Evolutionary conservation across 2,797 vertebrate genomes (phyloP), one percentile per base, ranked within the genome.

Genomic region (Galaxias olidus): DNA sequence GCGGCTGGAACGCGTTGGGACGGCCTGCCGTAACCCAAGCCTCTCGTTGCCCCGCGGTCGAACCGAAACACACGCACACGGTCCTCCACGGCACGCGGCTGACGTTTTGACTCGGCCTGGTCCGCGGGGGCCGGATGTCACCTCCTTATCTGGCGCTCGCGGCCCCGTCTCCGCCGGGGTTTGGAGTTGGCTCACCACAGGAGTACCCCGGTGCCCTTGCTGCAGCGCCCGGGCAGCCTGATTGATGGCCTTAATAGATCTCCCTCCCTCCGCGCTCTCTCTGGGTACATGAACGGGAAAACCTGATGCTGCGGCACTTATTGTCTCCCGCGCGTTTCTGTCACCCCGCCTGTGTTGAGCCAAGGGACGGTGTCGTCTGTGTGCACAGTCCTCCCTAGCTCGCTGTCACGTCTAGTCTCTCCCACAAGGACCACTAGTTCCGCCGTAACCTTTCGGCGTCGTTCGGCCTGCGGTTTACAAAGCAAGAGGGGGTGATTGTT

Each of bases 221-320:
- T 68, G 70, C 72, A 65, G 75, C 56, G 1, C 65, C 20, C 59
- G 59, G 54, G 61, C 61, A 61, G 4, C 54, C 55, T 79, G 84
- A 82, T 82, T 78, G 79, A 84, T 84, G 69, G 75, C 60, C 66
- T 11, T 77, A 73, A 72, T 65, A 19, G 73, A 69, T 30, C 30
- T 30, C 30, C 30, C 30, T 73, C 62, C 69, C 68, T 66, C 55
- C 14, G 48, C 77, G 73, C 72, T 69, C 65, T 73, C 67, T 2
- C 44, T 59, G 57, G 70, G 57, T 62, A 60, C 70, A 60, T 8
- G 40, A 77, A 75, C 63, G 65, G 30, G 15, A 57, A 51, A 59
- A 43, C 61, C 61, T 44, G 53, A 55, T 54, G 57, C 67, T 67
- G 78, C 72, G 56, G 69, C 55, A 74, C 1, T 65, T 56, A 44